These are phyloP conservation scores for Hydrolagus affinis DNA, from an alignment of 2,113 vertebrate genomes.

Conservation along the genomic window DNA sequence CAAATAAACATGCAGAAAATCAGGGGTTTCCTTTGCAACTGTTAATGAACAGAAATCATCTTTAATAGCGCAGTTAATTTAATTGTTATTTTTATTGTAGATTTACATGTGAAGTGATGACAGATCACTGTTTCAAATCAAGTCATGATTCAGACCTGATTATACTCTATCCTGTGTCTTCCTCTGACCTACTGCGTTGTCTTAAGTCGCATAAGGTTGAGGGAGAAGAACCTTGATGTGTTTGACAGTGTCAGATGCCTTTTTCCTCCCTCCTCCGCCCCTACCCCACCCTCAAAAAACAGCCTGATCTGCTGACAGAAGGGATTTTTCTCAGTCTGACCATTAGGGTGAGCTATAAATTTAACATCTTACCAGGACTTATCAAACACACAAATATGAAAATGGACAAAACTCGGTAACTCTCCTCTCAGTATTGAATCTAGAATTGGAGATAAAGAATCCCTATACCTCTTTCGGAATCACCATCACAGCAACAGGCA, in stretches of 20 bases:
- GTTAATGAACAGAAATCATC: background rate
- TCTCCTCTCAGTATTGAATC: constrained; percentile 37
- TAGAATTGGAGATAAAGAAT: constrained; percentile 43
- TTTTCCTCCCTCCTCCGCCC: no score
- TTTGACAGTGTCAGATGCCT: background rate
- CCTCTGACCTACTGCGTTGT: background rate
- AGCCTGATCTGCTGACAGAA: constrained; percentile 63
- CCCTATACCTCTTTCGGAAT: constrained; percentile 34
- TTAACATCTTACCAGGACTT: constrained; percentile 62
- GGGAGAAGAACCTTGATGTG: background rate
- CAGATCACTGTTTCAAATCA: constrained; percentile 11
- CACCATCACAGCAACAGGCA: constrained; percentile 37
- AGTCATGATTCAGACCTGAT: background rate
- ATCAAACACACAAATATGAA: constrained; percentile 77
- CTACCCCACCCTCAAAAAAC: rapidly evolving
- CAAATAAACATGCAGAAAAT: constrained; percentile 13
- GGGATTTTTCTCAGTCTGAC: constrained; percentile 59
- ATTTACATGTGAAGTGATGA: constrained; percentile 20
- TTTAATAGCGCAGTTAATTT: background rate
- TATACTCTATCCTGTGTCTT: no score
- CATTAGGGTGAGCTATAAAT: constrained; percentile 75
- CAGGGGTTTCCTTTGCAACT: background rate
- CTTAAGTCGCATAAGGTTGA: background rate
- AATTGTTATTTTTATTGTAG: background rate
- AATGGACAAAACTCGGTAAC: constrained; percentile 69